A percentile compares a stretch with the other conserved stretches of the same genome.
These are phyloP conservation scores for Naja naja DNA, from an alignment of 2,113 vertebrate genomes.

Conservation along the genomic window DNA sequence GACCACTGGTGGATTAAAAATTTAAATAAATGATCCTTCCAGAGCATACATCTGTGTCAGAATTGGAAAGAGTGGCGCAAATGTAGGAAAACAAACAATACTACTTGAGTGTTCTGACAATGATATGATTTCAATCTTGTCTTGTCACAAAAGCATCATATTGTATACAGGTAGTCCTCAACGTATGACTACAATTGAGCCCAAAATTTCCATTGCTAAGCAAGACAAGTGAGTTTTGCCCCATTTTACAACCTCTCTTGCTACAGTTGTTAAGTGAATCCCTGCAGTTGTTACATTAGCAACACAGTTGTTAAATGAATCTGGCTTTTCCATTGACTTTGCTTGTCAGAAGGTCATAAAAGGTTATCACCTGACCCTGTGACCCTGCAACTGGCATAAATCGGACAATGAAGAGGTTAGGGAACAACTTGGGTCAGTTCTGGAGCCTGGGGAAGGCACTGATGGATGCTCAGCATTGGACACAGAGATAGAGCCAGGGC, in stretches of 20 bases:
- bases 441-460: too few relatives aligned
- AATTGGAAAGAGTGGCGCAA: neutral
- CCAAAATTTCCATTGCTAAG: neutral
- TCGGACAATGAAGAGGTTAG: too few relatives aligned
- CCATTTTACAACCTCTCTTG: neutral
- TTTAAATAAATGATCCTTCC: neutral
- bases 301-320: neutral
- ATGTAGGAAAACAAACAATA: neutral
- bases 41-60: neutral
- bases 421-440: too few relatives aligned
- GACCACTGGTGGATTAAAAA: neutral
- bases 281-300: neutral
- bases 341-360: too few relatives aligned
- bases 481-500: too few relatives aligned
- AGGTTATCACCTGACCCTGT: too few relatives aligned
- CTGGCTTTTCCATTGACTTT: neutral
- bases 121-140: neutral
- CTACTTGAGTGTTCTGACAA: neutral
- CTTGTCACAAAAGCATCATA: neutral
- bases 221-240: neutral
- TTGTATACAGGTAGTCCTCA: neutral
- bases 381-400: too few relatives aligned
- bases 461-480: too few relatives aligned
- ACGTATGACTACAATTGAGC: neutral
- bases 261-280: neutral